Percentiles rank a stretch among this genome's conserved stretches.
These are phyloP conservation scores for Hyphantria cunea DNA, from an alignment of 1,140 invertebrate genomes.

Conservation along the genomic window DNA sequence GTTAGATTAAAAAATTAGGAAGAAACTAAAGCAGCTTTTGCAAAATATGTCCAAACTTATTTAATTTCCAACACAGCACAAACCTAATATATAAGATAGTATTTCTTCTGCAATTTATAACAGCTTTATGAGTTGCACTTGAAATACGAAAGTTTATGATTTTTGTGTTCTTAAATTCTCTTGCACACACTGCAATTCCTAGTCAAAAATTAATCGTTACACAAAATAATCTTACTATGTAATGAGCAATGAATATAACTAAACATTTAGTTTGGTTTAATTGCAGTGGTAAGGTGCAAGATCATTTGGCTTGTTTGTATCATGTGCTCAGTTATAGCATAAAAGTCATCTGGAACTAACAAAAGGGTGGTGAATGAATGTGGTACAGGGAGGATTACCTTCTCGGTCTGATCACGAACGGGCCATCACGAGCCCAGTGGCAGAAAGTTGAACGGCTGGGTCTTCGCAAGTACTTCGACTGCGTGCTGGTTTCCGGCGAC, in stretches of 20 bases:
- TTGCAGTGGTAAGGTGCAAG: slow-evolving; percentile 41
- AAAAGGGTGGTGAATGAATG: slow-evolving; percentile 66
- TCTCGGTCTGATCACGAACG: slow-evolving; percentile 91
- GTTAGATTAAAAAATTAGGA: not conserved
- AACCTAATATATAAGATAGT: slow-evolving; percentile 44
- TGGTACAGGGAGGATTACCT: slow-evolving; percentile 85
- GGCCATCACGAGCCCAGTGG: slow-evolving; percentile 92
- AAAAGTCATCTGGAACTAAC: slow-evolving; percentile 55
- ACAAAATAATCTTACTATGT: not conserved
- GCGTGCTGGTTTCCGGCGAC: slow-evolving; percentile 91
- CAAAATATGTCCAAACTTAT: slow-evolving; percentile 5
- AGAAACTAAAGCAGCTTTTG: no score
- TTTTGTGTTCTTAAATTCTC: slow-evolving; percentile 43
- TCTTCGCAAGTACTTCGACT: slow-evolving; percentile 88
- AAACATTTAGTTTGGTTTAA: slow-evolving; percentile 3
- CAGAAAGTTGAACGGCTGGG: slow-evolving; percentile 89
- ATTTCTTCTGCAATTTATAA: slow-evolving; percentile 60
- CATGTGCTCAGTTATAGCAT: slow-evolving; percentile 73
- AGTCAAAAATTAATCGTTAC: not conserved
- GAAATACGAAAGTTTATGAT: slow-evolving; percentile 37
- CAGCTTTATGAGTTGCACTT: slow-evolving; percentile 55
- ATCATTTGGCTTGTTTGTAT: slow-evolving; percentile 52
- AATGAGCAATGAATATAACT: not conserved
- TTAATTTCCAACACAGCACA: slow-evolving; percentile 52
- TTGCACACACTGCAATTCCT: slow-evolving; percentile 41